These are phyloP conservation scores for Neomonachus schauinslandi DNA, from an alignment of 2,113 vertebrate species.

Conservation along the genomic window DNA sequence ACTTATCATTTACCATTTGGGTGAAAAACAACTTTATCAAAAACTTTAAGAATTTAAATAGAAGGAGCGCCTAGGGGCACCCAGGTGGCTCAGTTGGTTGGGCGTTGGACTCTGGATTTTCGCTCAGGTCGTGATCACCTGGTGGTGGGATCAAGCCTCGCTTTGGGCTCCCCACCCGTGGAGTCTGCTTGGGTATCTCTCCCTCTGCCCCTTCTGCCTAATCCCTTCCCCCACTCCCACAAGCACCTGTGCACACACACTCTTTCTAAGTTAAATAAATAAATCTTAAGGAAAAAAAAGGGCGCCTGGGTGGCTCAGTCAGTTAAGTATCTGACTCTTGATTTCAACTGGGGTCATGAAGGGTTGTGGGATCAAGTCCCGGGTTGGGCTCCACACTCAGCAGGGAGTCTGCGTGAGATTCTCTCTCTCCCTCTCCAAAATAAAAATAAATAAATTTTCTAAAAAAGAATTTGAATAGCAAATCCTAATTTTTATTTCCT, in stretches of 20 bases:
- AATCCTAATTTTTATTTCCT: neutral
- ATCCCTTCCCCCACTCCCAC: too few species aligned
- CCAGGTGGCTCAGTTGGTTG: neutral
- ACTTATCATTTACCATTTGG: neutral
- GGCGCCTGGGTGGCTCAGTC: neutral
- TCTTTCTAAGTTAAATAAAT: neutral
- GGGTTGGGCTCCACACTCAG: too few species aligned
- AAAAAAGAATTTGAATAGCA: neutral
- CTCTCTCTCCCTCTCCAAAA: neutral
- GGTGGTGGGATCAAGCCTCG: neutral
- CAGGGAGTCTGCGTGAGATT: neutral
- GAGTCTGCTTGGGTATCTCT: neutral
- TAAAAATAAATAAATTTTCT: neutral
- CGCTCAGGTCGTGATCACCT: neutral
- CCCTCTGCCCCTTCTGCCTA: neutral
- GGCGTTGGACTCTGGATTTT: neutral
- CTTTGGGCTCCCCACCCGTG: neutral
- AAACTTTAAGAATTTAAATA: constrained; percentile 5
- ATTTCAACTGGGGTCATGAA: too few species aligned
- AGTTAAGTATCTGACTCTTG: too few species aligned
- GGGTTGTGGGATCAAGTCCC: too few species aligned
- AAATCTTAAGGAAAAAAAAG: neutral
- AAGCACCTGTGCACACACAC: neutral
- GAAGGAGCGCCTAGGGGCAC: neutral
- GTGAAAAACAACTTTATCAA: neutral